phyloP scores from a whole-genome alignment of 1,140 invertebrate genomes.

The Penaeus chinensis region DNA sequence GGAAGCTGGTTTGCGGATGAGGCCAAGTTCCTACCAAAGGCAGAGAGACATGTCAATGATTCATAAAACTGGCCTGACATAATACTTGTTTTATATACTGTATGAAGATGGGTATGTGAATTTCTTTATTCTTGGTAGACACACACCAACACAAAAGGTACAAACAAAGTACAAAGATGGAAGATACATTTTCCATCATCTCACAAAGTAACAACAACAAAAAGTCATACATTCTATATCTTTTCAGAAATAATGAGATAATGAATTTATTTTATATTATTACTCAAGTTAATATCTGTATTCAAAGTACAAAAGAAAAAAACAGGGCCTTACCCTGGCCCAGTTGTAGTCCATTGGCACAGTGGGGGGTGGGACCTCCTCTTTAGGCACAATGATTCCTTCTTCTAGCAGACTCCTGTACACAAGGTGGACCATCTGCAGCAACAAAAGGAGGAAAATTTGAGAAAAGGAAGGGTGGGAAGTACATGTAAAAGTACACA shows the following conservation, averaged over 20 bases:
- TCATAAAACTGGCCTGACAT: too few species aligned
- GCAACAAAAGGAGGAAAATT: neutral
- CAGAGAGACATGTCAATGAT: constrained; percentile 38
- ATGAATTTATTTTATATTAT: neutral
- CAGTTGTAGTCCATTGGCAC: constrained; percentile 99
- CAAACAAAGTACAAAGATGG: too few species aligned
- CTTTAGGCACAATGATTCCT: constrained; percentile 85
- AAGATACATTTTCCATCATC: too few species aligned
- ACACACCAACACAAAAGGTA: too few species aligned
- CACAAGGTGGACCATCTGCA: constrained; percentile 65
- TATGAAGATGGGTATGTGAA: too few species aligned
- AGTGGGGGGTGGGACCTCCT: constrained; percentile 96
- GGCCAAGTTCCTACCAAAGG: constrained; percentile 84
- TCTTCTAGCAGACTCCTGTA: constrained; percentile 85
- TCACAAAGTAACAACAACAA: too few species aligned
- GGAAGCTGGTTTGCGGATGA: constrained; percentile 98
- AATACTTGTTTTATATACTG: too few species aligned
- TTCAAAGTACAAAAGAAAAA: constrained; percentile 6
- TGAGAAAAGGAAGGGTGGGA: neutral
- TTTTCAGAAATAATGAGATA: neutral
- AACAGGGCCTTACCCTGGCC: constrained; percentile 80
- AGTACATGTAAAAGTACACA: too few species aligned
- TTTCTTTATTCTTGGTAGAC: too few species aligned
- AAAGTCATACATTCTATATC: too few species aligned
- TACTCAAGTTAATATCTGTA: neutral